Percentiles rank a stretch among this genome's conserved stretches.
These are phyloP conservation scores for Sterna hirundo DNA, from an alignment of 2,113 vertebrate genomes.

Conservation along the genomic window DNA sequence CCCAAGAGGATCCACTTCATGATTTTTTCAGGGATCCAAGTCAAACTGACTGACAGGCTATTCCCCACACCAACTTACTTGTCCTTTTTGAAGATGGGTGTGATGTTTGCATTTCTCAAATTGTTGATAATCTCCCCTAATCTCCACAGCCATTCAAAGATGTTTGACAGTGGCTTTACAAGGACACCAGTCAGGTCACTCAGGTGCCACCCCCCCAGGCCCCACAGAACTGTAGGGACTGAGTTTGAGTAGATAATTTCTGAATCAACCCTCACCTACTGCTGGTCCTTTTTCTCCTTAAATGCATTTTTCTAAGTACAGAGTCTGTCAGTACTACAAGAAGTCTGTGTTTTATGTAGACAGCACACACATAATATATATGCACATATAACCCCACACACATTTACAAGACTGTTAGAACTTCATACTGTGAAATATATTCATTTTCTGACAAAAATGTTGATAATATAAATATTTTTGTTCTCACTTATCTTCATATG, in stretches of 20 bases:
- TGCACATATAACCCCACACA: not conserved
- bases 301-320: not conserved
- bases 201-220: rapidly evolving
- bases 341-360: not conserved
- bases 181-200: not conserved
- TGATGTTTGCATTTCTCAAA: not conserved
- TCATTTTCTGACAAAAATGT: not conserved
- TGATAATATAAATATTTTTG: not conserved
- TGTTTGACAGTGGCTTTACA: not conserved
- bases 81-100: not conserved
- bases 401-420: not conserved
- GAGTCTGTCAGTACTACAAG: rapidly evolving
- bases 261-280: not conserved
- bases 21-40: not conserved
- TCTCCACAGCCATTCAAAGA: rapidly evolving
- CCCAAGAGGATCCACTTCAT: not conserved
- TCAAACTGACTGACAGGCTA: not conserved
- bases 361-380: not conserved
- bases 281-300: not conserved
- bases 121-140: not conserved
- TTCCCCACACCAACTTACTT: not conserved
- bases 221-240: not conserved
- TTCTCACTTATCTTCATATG: not conserved
- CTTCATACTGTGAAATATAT: not conserved
- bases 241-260: not conserved